These are phyloP conservation scores for Rhipidura dahli DNA, from an alignment of 2,113 vertebrate genomes.

Conservation along the genomic window DNA sequence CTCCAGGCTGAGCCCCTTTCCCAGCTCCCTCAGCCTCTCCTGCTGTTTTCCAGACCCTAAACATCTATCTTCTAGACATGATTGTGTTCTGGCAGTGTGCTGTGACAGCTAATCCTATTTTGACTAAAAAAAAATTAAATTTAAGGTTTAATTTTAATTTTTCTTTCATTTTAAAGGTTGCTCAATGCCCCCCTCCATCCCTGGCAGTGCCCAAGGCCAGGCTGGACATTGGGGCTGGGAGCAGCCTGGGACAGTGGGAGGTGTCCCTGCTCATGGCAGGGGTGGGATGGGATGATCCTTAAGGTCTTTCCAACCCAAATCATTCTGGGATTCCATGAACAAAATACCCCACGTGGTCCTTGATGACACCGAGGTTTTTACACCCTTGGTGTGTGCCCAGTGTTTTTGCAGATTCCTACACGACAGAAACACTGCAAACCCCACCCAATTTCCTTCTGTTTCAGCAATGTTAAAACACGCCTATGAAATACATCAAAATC, in stretches of 20 bases:
- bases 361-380: not conserved
- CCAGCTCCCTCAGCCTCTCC: not conserved
- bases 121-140: not conserved
- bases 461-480: not conserved
- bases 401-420: not conserved
- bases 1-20: not conserved
- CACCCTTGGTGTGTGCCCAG: not conserved
- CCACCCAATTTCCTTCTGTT: not conserved
- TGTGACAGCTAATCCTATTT: not conserved
- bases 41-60: not conserved
- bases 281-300: not conserved
- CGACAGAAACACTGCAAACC: not conserved
- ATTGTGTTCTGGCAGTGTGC: not conserved
- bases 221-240: not conserved
- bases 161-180: not conserved
- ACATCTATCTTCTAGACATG: not conserved
- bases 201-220: not conserved
- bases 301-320: not conserved
- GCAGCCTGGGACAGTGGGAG: not conserved
- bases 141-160: not conserved
- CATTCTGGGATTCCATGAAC: not conserved
- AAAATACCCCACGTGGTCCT: not conserved
- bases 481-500: too few species aligned
- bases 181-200: not conserved
- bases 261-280: not conserved